These are phyloP conservation scores for Epinephelus lanceolatus DNA, from an alignment of 2,113 vertebrate species.

Conservation along the genomic window DNA sequence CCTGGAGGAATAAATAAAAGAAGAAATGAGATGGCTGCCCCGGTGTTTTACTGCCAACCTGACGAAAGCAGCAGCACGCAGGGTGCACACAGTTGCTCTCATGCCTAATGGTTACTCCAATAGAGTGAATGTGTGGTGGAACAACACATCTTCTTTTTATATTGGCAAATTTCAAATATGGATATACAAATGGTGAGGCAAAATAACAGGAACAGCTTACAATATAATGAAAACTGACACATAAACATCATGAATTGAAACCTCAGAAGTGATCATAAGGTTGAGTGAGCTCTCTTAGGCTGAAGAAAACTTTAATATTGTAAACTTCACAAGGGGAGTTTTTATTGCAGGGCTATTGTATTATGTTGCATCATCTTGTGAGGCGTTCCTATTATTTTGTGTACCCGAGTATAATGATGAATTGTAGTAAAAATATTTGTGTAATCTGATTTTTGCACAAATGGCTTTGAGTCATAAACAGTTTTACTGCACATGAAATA, in stretches of 20 bases:
- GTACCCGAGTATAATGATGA: conserved; percentile 22
- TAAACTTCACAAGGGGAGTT: conserved; percentile 1
- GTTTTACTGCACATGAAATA: conserved; percentile 67
- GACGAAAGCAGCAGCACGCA: too few species aligned
- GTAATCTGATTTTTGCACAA: conserved; percentile 53
- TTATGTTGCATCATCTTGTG: conserved; percentile 39
- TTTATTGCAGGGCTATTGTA: conserved; percentile 34
- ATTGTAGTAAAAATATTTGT: conserved; percentile 46
- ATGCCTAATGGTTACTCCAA: too few species aligned
- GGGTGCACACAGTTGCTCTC: too few species aligned
- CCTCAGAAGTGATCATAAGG: neutral
- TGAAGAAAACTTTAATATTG: neutral
- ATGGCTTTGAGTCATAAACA: conserved; percentile 43
- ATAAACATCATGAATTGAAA: conserved; percentile 22
- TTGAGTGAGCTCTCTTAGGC: neutral
- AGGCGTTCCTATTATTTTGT: conserved; percentile 41
- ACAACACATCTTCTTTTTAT: neutral
- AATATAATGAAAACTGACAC: neutral
- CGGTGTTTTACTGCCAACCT: too few species aligned
- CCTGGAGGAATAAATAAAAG: too few species aligned
- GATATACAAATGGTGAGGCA: neutral
- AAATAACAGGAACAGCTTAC: neutral
- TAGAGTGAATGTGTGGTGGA: neutral
- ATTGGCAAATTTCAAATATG: neutral
- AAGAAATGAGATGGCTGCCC: too few species aligned